A percentile compares a stretch with the other conserved stretches of the same genome.
phyloP scores from a whole-genome alignment of 2,797 vertebrate genomes.

The Denticeps clupeoides region DNA sequence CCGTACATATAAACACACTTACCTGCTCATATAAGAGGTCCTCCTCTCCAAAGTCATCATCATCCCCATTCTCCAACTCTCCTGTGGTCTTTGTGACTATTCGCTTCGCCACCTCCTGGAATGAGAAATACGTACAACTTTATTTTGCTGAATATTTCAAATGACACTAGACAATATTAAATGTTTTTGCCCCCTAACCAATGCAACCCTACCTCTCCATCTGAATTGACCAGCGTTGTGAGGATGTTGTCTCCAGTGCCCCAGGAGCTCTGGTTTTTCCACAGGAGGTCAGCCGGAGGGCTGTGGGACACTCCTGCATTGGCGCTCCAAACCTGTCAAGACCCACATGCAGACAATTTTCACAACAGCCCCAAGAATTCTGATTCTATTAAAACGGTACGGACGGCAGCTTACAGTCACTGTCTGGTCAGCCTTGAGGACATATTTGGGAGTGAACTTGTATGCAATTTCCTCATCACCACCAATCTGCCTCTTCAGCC shows the following conservation, averaged over 20 bases:
- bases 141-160: too few relatives aligned
- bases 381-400: background rate
- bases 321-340: conserved; percentile 79
- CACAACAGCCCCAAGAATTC: background rate
- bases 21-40: conserved; percentile 78
- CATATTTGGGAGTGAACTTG: conserved; percentile 91
- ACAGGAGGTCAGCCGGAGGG: conserved; percentile 82
- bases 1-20: conserved; percentile 11
- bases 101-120: conserved; percentile 81
- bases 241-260: conserved; percentile 67
- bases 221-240: conserved; percentile 67
- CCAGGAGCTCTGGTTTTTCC: conserved; percentile 91
- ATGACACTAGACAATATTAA: too few relatives aligned
- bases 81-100: conserved; percentile 62
- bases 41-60: conserved; percentile 80
- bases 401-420: conserved; percentile 73
- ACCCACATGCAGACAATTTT: background rate
- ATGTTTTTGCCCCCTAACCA: too few relatives aligned
- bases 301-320: conserved; percentile 77
- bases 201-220: conserved; percentile 69
- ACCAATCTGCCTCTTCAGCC: conserved; percentile 76
- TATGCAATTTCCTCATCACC: conserved; percentile 75
- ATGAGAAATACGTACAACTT: too few relatives aligned
- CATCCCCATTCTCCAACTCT: conserved; percentile 55
- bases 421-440: conserved; percentile 80